phyloP scores from a whole-genome alignment of 2,113 vertebrate genomes.

The Anoplopoma fimbria region DNA sequence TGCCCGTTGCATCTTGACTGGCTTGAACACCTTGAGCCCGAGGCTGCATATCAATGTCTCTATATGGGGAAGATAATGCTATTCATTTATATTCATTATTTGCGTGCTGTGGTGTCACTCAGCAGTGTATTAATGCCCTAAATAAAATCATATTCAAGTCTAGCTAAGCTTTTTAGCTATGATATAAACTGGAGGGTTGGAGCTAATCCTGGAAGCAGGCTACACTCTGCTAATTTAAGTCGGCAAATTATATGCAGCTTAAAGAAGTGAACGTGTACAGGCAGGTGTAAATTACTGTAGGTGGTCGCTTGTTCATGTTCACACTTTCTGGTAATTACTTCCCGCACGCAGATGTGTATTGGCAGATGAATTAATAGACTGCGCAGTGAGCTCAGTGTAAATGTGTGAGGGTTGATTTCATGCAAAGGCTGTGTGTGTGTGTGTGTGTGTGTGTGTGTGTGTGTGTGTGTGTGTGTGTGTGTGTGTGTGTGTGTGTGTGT shows the following conservation, averaged over 20 bases:
- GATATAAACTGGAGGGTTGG: slow-evolving; percentile 2
- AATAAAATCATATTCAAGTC: slow-evolving; percentile 4
- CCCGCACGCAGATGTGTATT: slow-evolving; percentile 25
- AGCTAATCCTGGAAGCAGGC: slow-evolving; percentile 11
- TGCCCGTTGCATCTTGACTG: slow-evolving; percentile 28
- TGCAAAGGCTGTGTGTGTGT: background rate
- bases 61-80: background rate
- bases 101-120: background rate
- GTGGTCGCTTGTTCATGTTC: slow-evolving; percentile 13
- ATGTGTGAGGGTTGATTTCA: slow-evolving; percentile 29
- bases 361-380: slow-evolving; percentile 38
- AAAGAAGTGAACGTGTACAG: background rate
- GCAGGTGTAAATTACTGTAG: slow-evolving; percentile 48
- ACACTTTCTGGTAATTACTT: slow-evolving; percentile 42
- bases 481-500: background rate
- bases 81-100: slow-evolving; percentile 30
- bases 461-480: background rate
- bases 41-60: slow-evolving; percentile 44
- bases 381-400: slow-evolving; percentile 19
- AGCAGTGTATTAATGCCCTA: slow-evolving; percentile 6
- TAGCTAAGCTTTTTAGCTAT: slow-evolving; percentile 31
- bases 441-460: background rate
- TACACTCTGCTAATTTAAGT: slow-evolving; percentile 22
- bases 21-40: background rate
- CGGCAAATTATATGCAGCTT: background rate